Evolutionary conservation across 1,140 invertebrate genomes (phyloP), one percentile per base, ranked within the genome.

Genomic region (Helicoverpa zea): DNA sequence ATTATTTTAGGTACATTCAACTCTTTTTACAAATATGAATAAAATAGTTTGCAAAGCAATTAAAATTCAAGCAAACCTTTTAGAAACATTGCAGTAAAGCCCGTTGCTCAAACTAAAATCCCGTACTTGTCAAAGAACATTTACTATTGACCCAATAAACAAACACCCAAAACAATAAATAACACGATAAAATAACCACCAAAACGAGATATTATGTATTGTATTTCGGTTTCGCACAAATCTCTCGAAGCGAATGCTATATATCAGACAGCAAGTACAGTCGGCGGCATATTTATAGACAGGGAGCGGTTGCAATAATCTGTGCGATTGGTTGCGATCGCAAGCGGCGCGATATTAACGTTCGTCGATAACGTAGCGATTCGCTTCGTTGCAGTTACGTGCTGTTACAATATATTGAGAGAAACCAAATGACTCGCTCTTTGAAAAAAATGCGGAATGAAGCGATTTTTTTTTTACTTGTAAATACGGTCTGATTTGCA

Each of bases 281-380:
- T 61, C 73, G 18, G 14, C 54, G 43, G 73, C 73, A 75, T 75
- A 75, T 75, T 75, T 75, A 58, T 75, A 75, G 73, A 75, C 54
- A 75, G 68, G 43, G 58, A 59, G 58, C 58, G 73, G 54, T 75
- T 56, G 73, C 35, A 59, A 58, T 75, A 75, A 75, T 75, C 73
- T 61, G 56, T 59, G 43, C 54, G 73, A 58, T 68, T 43, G 47
- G 64, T 68, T 58, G 73, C 54, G 30, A 59, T 75, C 54, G 58
- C 58, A 29, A 54, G 13, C 52, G 49, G 52, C 52, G 16, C 54
- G 29, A 58, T 73, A 73, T 72, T 72, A 72, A 72, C 49, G 68
- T 43, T 13, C 12, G 7, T n/a, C 43, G 64, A 49, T 49, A 47
- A 18, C 43, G 64, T 68, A 18, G 43, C 63, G 63, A n/a, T 68